These are phyloP conservation scores for Rachycentron canadum DNA, from an alignment of 2,797 vertebrate species.

Conservation along the genomic window DNA sequence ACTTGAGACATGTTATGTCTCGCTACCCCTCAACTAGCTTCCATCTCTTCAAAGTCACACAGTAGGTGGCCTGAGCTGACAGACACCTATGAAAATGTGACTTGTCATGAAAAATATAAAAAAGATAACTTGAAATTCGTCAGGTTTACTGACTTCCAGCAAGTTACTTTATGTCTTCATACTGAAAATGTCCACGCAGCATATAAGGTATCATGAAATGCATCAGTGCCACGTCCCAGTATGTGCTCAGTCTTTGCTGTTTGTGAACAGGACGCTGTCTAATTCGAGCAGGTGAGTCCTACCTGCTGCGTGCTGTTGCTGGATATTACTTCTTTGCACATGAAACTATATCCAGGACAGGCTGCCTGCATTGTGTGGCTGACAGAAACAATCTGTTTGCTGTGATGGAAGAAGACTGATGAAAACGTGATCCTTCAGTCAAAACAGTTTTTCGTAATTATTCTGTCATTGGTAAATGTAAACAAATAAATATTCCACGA, in stretches of 20 bases:
- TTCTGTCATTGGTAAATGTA: conserved; percentile 25
- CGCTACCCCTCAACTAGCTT: not conserved
- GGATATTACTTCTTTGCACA: conserved; percentile 4
- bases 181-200: not conserved
- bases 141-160: not conserved
- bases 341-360: conserved; percentile 16
- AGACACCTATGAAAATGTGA: not conserved
- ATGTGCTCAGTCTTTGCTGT: too few species aligned
- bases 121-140: too few species aligned
- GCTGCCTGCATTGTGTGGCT: not conserved
- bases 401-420: conserved; percentile 26
- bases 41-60: not conserved
- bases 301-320: not conserved
- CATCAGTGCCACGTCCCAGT: not conserved
- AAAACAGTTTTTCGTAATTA: conserved; percentile 36
- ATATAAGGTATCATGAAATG: not conserved
- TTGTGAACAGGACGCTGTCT: too few species aligned
- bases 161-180: not conserved
- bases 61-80: not conserved
- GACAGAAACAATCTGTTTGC: conserved; percentile 24
- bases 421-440: conserved; percentile 16
- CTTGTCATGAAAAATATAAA: not conserved
- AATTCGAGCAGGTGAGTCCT: not conserved
- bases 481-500: conserved; percentile 20
- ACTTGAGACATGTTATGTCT: not conserved